These are phyloP conservation scores for Olivierus martensii DNA, from an alignment of 1,140 invertebrate genomes.

Conservation along the genomic window DNA sequence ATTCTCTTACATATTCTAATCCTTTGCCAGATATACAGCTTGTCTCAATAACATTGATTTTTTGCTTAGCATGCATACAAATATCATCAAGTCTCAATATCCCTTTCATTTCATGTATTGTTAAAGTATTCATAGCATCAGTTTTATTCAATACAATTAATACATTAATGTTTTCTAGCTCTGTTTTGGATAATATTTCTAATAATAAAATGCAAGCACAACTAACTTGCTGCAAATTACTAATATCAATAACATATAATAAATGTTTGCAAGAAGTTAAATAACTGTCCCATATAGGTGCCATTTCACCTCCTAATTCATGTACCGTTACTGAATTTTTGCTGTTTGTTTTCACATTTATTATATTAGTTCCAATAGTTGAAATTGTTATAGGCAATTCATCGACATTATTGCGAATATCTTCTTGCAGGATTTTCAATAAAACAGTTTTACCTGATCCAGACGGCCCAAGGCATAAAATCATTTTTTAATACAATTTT, in stretches of 20 bases:
- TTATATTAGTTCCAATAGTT: slow-evolving; percentile 58
- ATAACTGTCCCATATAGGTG: slow-evolving; percentile 12
- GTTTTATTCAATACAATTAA: slow-evolving; percentile 60
- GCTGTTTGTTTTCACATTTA: background rate
- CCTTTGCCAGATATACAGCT: slow-evolving; percentile 55
- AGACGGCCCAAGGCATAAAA: slow-evolving; percentile 54
- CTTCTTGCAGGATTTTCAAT: slow-evolving; percentile 50
- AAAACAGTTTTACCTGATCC: slow-evolving; percentile 67
- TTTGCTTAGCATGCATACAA: slow-evolving; percentile 41
- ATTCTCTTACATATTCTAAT: slow-evolving; percentile 45
- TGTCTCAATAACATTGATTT: slow-evolving; percentile 50
- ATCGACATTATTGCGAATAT: slow-evolving; percentile 29
- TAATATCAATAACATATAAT: slow-evolving; percentile 19
- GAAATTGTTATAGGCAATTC: slow-evolving; percentile 43
- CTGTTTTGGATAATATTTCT: slow-evolving; percentile 27
- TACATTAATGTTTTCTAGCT: slow-evolving; percentile 30
- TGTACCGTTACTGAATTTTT: background rate
- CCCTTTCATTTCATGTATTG: slow-evolving; percentile 50
- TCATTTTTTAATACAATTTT: too few relatives aligned
- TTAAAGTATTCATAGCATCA: slow-evolving; percentile 65
- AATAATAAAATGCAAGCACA: slow-evolving; percentile 21
- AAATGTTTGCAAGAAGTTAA: slow-evolving; percentile 1
- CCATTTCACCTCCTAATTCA: slow-evolving; percentile 15
- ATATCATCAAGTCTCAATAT: slow-evolving; percentile 56
- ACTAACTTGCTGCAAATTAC: slow-evolving; percentile 23